Evolutionary conservation across 1,140 invertebrate species (phyloP).

Genomic region (Nasonia vitripennis): DNA sequence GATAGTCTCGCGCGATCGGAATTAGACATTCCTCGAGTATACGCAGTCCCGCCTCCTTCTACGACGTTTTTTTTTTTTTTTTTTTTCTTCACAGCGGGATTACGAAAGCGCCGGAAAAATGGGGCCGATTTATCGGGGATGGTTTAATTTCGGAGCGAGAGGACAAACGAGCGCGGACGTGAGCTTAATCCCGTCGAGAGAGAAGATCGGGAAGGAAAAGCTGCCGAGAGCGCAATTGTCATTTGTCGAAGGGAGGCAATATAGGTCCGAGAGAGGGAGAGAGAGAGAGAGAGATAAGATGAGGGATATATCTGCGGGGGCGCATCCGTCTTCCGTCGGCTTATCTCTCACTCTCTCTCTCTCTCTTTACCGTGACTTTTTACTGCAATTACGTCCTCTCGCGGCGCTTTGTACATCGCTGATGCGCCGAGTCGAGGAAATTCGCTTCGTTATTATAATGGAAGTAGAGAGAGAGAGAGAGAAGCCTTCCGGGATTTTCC

Average conservation of each 20-base stretch:
- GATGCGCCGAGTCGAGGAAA: conserved; percentile 21
- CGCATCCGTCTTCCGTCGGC: conserved; percentile 18
- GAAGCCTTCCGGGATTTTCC: conserved; percentile 25
- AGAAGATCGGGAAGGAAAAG: conserved; percentile 43
- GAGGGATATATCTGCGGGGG: conserved; percentile 15
- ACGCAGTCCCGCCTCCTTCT: neutral
- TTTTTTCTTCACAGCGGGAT: neutral
- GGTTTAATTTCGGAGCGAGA: conserved; percentile 31
- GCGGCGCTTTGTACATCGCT: neutral
- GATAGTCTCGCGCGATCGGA: conserved; percentile 64
- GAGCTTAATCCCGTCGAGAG: conserved; percentile 50
- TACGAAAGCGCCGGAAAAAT: neutral
- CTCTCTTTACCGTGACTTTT: neutral
- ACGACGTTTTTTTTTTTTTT: too few relatives aligned
- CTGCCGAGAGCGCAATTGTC: conserved; percentile 57
- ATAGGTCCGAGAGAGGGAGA: conserved; percentile 36
- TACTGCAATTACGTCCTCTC: neutral
- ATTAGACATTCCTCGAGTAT: conserved; percentile 51
- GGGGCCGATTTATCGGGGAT: neutral
- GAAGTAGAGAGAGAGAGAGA: neutral
- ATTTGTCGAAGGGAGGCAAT: conserved; percentile 60
- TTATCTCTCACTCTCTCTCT: neutral
- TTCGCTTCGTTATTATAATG: conserved; percentile 44
- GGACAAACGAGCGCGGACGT: neutral
- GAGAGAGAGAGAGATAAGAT: neutral